phyloP scores from a whole-genome alignment of 2,113 vertebrate genomes.

The Dromiciops gliroides region DNA sequence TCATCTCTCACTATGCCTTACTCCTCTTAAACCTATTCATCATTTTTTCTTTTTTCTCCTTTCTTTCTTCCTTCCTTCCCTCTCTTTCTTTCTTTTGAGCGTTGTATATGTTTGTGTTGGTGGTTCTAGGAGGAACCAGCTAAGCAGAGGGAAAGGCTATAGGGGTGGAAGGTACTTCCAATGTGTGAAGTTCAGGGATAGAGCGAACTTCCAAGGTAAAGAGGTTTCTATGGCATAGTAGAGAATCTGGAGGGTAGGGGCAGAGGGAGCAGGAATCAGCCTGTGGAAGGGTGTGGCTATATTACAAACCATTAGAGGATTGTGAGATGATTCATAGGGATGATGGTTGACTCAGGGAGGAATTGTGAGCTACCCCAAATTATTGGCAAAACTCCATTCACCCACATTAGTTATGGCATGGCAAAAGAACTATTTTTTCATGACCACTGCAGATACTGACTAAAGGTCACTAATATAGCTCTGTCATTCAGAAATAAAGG shows the following conservation, averaged over 20 bases:
- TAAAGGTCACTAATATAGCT: neutral
- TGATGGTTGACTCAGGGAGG: neutral
- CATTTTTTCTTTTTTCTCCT: too few relatives aligned
- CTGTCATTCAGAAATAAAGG: neutral
- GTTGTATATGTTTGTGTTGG: neutral
- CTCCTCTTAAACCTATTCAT: neutral
- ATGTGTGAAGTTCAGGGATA: neutral
- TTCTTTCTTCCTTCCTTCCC: too few relatives aligned
- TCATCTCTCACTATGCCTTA: neutral
- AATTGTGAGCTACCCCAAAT: neutral
- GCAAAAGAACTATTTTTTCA: neutral
- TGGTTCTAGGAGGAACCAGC: neutral
- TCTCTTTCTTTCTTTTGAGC: too few relatives aligned
- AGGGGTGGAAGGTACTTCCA: neutral
- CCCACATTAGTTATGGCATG: neutral
- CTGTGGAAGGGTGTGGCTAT: neutral
- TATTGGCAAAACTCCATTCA: neutral
- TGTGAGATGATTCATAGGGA: neutral
- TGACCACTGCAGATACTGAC: neutral
- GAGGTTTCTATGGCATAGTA: neutral
- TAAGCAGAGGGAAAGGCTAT: neutral
- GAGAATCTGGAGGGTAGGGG: neutral
- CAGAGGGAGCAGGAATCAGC: neutral
- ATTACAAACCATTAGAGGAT: neutral
- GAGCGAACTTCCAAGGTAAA: neutral